These are phyloP conservation scores for Zaprionus kolodkinae DNA, from an alignment of 1,140 invertebrate species.

Conservation along the genomic window DNA sequence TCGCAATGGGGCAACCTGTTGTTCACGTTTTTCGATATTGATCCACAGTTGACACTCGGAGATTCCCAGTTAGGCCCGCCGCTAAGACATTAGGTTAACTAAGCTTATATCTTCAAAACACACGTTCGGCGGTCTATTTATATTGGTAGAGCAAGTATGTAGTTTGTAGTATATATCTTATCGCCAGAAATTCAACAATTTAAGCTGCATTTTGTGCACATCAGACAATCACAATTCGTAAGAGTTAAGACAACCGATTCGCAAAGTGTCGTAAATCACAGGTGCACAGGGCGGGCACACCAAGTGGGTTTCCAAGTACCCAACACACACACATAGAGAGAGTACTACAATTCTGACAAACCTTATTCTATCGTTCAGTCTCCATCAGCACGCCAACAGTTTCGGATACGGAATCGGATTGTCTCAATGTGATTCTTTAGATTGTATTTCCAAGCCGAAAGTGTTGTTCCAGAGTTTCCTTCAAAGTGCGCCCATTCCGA, in stretches of 20 bases:
- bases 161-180: slow-evolving; percentile 56
- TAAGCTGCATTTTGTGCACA: slow-evolving; percentile 74
- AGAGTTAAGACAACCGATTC: slow-evolving; percentile 45
- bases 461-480: slow-evolving; percentile 2
- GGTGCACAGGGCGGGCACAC: slow-evolving; percentile 2
- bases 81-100: slow-evolving; percentile 26
- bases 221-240: slow-evolving; percentile 47
- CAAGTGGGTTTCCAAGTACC: neutral
- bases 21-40: slow-evolving; percentile 46
- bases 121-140: slow-evolving; percentile 48
- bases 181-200: slow-evolving; percentile 70
- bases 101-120: slow-evolving; percentile 23
- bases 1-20: slow-evolving; percentile 30
- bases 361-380: slow-evolving; percentile 53
- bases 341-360: neutral
- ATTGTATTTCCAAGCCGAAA: slow-evolving; percentile 23
- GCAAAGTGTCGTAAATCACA: slow-evolving; percentile 47
- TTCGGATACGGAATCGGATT: slow-evolving; percentile 47
- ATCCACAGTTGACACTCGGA: slow-evolving; percentile 36
- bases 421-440: neutral
- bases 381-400: slow-evolving; percentile 44
- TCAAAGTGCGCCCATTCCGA: slow-evolving; percentile 8
- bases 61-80: slow-evolving; percentile 12
- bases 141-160: neutral
- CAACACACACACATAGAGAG: too few relatives aligned